Evolutionary conservation across 2,797 vertebrate species (phyloP), one percentile per base, ranked within the genome.

Genomic region (Betta splendens): DNA sequence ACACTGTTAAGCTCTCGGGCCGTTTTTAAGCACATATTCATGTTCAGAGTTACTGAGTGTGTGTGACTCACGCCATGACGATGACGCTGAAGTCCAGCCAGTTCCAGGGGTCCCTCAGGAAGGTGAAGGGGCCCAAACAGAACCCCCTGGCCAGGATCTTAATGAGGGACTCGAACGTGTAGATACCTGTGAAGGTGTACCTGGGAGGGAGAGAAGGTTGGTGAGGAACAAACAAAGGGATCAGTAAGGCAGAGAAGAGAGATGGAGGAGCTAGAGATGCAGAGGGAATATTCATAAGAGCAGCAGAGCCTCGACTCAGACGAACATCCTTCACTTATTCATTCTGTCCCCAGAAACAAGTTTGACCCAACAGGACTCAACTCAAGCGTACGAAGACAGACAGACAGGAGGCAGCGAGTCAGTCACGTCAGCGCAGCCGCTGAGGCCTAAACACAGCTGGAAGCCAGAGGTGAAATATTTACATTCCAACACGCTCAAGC

Each of bases 41-140:
- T n/a, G 22, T 23, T 32, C 5, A 13, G 7, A 10, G 6, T 16
- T 48, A 26, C 51, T 31, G 48, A 45, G 36, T 33, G 35, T 37
- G 29, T 37, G 33, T 25, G 54, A 99, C 96, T 98, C 92, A 99
- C 97, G 97, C 96, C 96, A 98, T 98, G 79, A 94, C 83, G 45
- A 98, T 98, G 81, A 99, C 97, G 7, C 94, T 96, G 92, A 98
- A 99, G 90, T 99, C 97, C 49, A 98, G 88, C 95, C 96, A 98
- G 90, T 99, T 99, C 97, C 97, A 99, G 0, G 97, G 96, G 81
- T 98, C 97, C 61, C 97, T 91, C 33, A 99, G 94, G 89, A 98
- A 99, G 72, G 96, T 98, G 88, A 98, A 99, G 1, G 93, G 93
- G 0, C 95, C 95, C 71, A 98, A 78, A 80, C 96, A 98, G 92